Percentiles rank a stretch among this genome's conserved stretches.
These are phyloP conservation scores for Trichopoda pennipes DNA, from an alignment of 2,888 invertebrate genomes.

Conservation along the genomic window DNA sequence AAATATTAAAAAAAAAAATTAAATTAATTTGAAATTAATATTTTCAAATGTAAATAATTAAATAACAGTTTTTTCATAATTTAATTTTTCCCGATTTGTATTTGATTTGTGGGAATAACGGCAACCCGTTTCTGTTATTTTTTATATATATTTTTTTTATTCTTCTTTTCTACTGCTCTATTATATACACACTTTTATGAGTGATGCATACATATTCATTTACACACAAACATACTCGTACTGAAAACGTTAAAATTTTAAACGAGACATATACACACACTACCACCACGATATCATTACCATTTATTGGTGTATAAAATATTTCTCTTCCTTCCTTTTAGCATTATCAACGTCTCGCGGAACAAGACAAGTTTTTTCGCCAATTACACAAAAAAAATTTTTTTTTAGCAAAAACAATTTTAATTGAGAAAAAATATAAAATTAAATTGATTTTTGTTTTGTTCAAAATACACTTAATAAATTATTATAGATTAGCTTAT, in stretches of 20 bases:
- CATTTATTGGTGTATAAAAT: constrained; percentile 70
- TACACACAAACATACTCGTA: constrained; percentile 26
- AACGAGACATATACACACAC: constrained; percentile 55
- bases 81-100: background rate
- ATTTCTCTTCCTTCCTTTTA: constrained; percentile 72
- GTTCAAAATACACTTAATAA: background rate
- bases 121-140: constrained; percentile 47
- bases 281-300: constrained; percentile 62
- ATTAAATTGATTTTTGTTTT: constrained; percentile 22
- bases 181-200: constrained; percentile 31
- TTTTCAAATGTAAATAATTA: too few relatives aligned
- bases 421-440: constrained; percentile 20
- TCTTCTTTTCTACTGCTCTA: constrained; percentile 42
- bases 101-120: background rate
- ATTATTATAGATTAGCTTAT: constrained; percentile 14
- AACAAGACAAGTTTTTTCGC: constrained; percentile 66
- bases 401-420: constrained; percentile 44
- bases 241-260: constrained; percentile 50
- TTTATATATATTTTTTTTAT: constrained; percentile 31
- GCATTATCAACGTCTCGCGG: constrained; percentile 70
- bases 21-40: too few relatives aligned
- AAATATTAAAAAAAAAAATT: too few relatives aligned
- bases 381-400: constrained; percentile 60
- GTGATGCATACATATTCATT: constrained; percentile 2
- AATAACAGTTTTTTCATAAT: background rate